Percentiles rank a stretch among this genome's conserved stretches.
Conservation (phyloP, 2,888 invertebrate genomes). For the Carabus problematicus region DNA sequence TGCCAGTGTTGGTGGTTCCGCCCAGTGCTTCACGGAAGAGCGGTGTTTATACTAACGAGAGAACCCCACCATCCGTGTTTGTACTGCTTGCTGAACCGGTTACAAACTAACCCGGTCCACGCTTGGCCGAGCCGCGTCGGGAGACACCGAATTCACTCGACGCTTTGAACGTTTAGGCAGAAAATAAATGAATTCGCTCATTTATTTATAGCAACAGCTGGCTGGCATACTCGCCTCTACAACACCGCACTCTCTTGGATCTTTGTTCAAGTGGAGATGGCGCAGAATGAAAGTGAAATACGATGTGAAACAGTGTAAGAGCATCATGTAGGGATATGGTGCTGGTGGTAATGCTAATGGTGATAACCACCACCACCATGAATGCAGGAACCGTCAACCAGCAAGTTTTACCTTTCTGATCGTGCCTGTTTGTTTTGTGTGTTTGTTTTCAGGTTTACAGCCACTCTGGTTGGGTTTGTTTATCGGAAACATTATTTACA, state of each 20-base stretch:
- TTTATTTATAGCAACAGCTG: conserved; percentile 29
- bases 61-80: conserved; percentile 17
- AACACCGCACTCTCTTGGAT: too few species aligned
- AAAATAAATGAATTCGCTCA: conserved; percentile 37
- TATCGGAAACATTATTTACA: conserved; percentile 39
- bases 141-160: conserved; percentile 13
- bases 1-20: too few species aligned
- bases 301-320: background rate
- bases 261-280: too few species aligned
- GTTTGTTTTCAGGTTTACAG: conserved; percentile 40
- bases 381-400: background rate
- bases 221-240: too few species aligned
- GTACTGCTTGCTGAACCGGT: conserved; percentile 35
- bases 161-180: conserved; percentile 35
- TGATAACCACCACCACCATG: background rate
- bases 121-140: conserved; percentile 19
- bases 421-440: conserved; percentile 31
- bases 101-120: conserved; percentile 6
- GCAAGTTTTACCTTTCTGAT: conserved; percentile 21
- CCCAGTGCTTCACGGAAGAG: background rate
- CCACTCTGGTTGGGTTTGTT: conserved; percentile 36
- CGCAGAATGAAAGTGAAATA: conserved; percentile 14
- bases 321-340: background rate
- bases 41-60: conserved; percentile 12
- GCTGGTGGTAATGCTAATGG: background rate